Conservation (phyloP, 2,113 vertebrate species). For the Vulpes vulpes region DNA sequence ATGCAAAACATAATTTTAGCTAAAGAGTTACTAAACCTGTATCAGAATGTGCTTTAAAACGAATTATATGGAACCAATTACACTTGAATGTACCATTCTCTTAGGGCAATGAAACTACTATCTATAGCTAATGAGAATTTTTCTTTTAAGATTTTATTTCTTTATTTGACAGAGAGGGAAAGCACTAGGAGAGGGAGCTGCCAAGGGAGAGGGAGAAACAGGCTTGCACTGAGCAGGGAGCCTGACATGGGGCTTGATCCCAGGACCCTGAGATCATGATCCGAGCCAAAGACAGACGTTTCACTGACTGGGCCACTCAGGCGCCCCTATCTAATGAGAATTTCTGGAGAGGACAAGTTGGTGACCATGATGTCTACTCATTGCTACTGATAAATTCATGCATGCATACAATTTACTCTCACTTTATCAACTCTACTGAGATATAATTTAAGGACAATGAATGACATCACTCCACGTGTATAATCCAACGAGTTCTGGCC, state of each 20-base stretch:
- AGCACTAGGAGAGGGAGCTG: too few relatives aligned
- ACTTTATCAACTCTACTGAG: background rate
- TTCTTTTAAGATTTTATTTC: too few relatives aligned
- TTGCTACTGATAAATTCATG: slow-evolving; percentile 2
- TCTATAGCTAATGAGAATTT: slow-evolving; percentile 23
- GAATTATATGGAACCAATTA: slow-evolving; percentile 40
- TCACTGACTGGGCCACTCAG: too few relatives aligned
- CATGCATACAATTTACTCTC: background rate
- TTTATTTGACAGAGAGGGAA: too few relatives aligned
- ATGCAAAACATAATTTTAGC: slow-evolving; percentile 5
- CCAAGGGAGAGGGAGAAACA: too few relatives aligned
- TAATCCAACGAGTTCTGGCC: background rate
- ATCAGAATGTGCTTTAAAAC: slow-evolving; percentile 46
- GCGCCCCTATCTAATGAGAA: background rate
- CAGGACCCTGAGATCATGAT: too few relatives aligned
- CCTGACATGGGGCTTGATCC: too few relatives aligned
- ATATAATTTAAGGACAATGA: background rate
- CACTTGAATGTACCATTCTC: slow-evolving; percentile 23
- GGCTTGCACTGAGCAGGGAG: too few relatives aligned
- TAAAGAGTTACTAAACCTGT: slow-evolving; percentile 18
- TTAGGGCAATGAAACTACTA: background rate
- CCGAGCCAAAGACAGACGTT: too few relatives aligned
- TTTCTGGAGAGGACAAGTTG: slow-evolving; percentile 41
- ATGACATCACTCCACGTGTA: background rate
- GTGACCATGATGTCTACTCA: background rate